Conservation (phyloP, 2,888 invertebrate genomes). For the Trichacis sp. region DNA sequence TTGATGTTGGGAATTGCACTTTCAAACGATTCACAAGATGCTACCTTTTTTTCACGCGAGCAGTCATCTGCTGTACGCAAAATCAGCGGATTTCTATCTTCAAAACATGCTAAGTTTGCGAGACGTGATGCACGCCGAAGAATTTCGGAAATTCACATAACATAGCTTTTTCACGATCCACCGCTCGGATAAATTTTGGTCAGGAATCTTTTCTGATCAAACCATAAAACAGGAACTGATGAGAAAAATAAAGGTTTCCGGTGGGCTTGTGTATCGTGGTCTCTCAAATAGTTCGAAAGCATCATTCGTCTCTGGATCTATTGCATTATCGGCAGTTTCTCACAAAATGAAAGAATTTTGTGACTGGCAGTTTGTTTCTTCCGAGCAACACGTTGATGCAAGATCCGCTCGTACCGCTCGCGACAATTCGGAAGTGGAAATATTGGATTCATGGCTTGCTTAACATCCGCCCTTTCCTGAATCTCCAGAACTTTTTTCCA, state of each 20-base stretch:
- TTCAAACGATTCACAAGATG: conserved; percentile 43
- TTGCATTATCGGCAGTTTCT: too few relatives aligned
- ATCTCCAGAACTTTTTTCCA: too few relatives aligned
- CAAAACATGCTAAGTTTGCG: conserved; percentile 28
- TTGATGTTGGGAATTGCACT: conserved; percentile 54
- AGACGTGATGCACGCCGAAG: conserved; percentile 32
- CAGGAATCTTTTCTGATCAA: too few relatives aligned
- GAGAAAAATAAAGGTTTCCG: conserved; percentile 13
- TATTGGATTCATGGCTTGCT: conserved; percentile 32
- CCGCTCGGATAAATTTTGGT: conserved; percentile 44
- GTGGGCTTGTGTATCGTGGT: conserved; percentile 16
- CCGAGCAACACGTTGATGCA: too few relatives aligned
- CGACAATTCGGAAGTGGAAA: conserved; percentile 24
- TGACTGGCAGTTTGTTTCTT: too few relatives aligned
- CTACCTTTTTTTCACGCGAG: not conserved
- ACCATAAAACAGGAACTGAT: conserved; percentile 5
- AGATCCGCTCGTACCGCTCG: not conserved
- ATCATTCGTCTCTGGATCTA: conserved; percentile 19
- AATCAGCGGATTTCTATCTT: not conserved
- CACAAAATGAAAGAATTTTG: too few relatives aligned
- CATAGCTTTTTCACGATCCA: conserved; percentile 42
- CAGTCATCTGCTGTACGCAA: not conserved
- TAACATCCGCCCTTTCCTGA: conserved; percentile 21
- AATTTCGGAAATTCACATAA: conserved; percentile 38
- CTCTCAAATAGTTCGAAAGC: conserved; percentile 19